Conservation (phyloP, 2,888 invertebrate genomes). For the Tetragnatha montana region DNA sequence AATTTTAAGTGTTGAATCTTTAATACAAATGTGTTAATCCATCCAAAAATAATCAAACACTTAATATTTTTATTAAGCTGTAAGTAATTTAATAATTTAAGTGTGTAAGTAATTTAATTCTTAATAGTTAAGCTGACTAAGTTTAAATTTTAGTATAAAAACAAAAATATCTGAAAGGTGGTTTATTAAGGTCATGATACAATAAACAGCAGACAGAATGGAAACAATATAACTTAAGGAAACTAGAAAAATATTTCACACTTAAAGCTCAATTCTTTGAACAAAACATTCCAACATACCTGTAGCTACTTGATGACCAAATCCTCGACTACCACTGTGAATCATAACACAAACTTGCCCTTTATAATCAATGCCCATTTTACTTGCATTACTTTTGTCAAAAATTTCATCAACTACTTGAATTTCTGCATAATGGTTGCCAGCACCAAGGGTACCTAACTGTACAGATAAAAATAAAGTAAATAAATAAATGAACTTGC, state of each 20-base stretch:
- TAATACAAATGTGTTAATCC: background rate
- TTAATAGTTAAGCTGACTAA: too few relatives aligned
- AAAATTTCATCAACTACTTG: conserved; percentile 99
- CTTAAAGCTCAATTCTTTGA: background rate
- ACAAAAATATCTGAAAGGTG: too few relatives aligned
- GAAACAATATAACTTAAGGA: too few relatives aligned
- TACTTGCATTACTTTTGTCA: conserved; percentile 96
- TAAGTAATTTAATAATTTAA: too few relatives aligned
- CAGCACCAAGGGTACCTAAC: conserved; percentile 96
- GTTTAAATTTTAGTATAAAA: too few relatives aligned
- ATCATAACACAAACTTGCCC: conserved; percentile 99
- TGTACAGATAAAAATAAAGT: conserved; percentile 76
- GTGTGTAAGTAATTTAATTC: too few relatives aligned
- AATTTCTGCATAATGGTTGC: conserved; percentile 99
- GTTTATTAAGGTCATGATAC: too few relatives aligned
- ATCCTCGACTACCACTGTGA: conserved; percentile 98
- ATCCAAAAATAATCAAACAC: too few relatives aligned
- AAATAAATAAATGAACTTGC: background rate
- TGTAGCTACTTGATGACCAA: conserved; percentile 94
- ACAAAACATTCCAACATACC: conserved; percentile 74
- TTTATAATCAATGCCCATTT: conserved; percentile 97
- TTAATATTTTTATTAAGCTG: too few relatives aligned
- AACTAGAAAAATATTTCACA: too few relatives aligned
- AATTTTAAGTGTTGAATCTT: conserved; percentile 17
- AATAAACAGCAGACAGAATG: too few relatives aligned